A percentile compares a stretch with the other conserved stretches of the same genome.
Evolutionary conservation across 1,140 invertebrate species (phyloP).

Genomic region (Olivierus martensii): DNA sequence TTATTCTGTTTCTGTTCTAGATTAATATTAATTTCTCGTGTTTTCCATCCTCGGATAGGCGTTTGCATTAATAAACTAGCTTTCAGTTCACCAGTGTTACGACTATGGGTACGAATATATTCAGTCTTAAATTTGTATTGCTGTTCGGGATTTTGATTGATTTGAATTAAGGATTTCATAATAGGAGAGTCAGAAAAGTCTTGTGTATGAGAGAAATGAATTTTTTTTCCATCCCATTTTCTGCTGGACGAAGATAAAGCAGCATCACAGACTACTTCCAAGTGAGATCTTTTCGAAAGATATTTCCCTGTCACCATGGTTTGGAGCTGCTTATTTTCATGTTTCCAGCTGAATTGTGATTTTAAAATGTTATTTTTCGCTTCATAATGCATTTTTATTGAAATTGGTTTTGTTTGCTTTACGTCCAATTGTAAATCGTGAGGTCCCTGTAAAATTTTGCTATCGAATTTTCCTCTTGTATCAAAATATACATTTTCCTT

Average conservation of each 20-base stretch:
- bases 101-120: too few species aligned
- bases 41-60: too few species aligned
- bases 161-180: too few species aligned
- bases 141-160: too few species aligned
- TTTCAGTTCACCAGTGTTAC: too few species aligned
- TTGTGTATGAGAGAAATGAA: not conserved
- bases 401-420: not conserved
- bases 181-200: too few species aligned
- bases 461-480: constrained; percentile 5
- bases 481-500: constrained; percentile 6
- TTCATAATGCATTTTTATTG: constrained; percentile 6
- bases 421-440: constrained; percentile 9
- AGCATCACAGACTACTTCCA: constrained; percentile 3
- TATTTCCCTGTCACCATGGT: constrained; percentile 5
- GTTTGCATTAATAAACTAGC: too few species aligned
- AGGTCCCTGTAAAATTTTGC: not conserved
- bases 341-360: not conserved
- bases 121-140: too few species aligned
- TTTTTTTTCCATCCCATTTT: constrained; percentile 11
- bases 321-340: constrained; percentile 1
- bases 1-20: too few species aligned
- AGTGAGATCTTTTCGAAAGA: not conserved
- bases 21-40: too few species aligned
- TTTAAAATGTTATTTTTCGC: constrained; percentile 1
- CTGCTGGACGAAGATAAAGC: constrained; percentile 7